Evolutionary conservation across 2,888 invertebrate genomes (phyloP).

Genomic region (Cheilosia grossa): DNA sequence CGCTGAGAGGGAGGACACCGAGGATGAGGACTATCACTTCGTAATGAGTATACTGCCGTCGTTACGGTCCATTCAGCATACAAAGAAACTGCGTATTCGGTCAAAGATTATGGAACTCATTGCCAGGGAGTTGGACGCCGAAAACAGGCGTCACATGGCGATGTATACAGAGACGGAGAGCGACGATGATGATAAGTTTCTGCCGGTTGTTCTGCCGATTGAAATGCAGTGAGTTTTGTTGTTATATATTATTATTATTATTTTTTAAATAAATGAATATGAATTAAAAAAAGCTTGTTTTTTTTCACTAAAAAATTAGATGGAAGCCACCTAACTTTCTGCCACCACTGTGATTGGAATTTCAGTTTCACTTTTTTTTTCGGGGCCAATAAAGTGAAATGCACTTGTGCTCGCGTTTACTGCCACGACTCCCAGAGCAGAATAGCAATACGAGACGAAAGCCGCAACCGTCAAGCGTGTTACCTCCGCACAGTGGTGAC

Average conservation of each 20-base stretch:
- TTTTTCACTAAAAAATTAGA: too few relatives aligned
- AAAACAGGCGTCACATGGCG: neutral
- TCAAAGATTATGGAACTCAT: slow-evolving; percentile 62
- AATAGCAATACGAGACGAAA: too few relatives aligned
- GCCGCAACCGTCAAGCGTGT: too few relatives aligned
- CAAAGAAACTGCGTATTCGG: slow-evolving; percentile 75
- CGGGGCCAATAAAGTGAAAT: too few relatives aligned
- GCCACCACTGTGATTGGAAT: too few relatives aligned
- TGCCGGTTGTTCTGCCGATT: neutral
- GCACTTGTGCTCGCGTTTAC: too few relatives aligned
- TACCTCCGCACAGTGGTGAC: too few relatives aligned
- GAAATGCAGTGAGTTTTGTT: neutral
- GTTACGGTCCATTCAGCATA: slow-evolving; percentile 69
- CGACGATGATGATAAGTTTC: slow-evolving; percentile 12
- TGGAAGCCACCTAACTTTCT: too few relatives aligned
- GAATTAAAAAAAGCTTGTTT: too few relatives aligned
- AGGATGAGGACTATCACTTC: slow-evolving; percentile 77
- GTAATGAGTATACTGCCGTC: slow-evolving; percentile 77
- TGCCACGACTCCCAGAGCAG: too few relatives aligned
- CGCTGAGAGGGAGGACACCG: slow-evolving; percentile 3
- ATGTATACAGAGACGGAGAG: neutral
- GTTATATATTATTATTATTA: neutral
- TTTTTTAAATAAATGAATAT: neutral
- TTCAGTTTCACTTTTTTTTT: too few relatives aligned
- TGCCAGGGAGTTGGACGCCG: slow-evolving; percentile 34